These are phyloP conservation scores for Pomatostomus ruficeps DNA, from an alignment of 2,113 vertebrate species.

Conservation along the genomic window DNA sequence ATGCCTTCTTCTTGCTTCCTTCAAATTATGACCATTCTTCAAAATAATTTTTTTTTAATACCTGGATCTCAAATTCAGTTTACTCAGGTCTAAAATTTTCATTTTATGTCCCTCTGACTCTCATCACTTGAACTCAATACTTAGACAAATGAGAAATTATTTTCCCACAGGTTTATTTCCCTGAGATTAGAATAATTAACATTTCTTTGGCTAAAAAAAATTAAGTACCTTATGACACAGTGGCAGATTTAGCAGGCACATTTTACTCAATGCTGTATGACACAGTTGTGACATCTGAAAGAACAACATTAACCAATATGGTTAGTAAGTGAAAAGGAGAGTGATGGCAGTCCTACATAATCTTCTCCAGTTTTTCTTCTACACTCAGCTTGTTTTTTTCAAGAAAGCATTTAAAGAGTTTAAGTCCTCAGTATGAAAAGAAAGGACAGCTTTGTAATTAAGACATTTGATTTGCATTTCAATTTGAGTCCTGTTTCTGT, in stretches of 20 bases:
- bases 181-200: neutral
- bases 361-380: neutral
- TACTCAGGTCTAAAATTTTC: neutral
- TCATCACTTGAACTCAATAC: neutral
- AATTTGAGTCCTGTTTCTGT: neutral
- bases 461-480: neutral
- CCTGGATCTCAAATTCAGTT: neutral
- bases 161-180: neutral
- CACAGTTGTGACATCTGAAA: neutral
- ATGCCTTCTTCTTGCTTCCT: neutral
- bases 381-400: neutral
- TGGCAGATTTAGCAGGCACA: neutral
- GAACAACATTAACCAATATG: neutral
- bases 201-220: neutral
- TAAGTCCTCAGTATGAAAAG: neutral
- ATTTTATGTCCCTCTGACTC: neutral
- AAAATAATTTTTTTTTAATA: neutral
- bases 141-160: neutral
- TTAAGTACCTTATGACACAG: neutral
- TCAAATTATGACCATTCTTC: neutral
- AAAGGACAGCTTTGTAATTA: neutral
- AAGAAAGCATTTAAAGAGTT: neutral
- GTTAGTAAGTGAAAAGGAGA: neutral
- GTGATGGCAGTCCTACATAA: neutral
- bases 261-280: neutral